phyloP scores from a whole-genome alignment of 2,113 vertebrate genomes.

The Prunella fulvescens region DNA sequence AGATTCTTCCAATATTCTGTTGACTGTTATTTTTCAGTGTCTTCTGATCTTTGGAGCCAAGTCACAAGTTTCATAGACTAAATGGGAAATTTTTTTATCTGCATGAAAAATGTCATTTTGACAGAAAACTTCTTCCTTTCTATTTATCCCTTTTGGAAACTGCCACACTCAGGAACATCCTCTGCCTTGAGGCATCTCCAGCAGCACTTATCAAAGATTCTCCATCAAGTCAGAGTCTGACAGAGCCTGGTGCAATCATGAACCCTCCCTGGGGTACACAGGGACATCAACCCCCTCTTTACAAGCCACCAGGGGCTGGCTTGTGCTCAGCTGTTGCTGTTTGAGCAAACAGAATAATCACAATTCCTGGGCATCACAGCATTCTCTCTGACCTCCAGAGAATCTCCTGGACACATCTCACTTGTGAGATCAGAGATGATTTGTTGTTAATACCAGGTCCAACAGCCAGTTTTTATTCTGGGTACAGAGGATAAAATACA shows the following conservation, averaged over 20 bases:
- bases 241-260: neutral
- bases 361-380: neutral
- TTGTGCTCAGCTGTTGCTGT: neutral
- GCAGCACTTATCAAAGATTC: neutral
- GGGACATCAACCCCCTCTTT: neutral
- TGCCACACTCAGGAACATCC: neutral
- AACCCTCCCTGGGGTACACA: neutral
- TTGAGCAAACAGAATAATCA: neutral
- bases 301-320: neutral
- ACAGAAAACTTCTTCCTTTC: neutral
- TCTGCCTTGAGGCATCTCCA: neutral
- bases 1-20: neutral
- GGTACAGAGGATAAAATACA: neutral
- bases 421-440: neutral
- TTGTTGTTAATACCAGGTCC: neutral
- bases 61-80: neutral
- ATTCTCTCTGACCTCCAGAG: neutral
- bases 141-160: neutral
- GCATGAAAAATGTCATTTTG: neutral
- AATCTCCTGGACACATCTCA: neutral
- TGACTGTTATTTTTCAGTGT: neutral
- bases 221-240: neutral
- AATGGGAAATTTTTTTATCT: neutral
- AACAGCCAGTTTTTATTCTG: neutral
- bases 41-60: neutral